Percentiles rank a stretch among this genome's conserved stretches.
phyloP scores from a whole-genome alignment of 2,797 vertebrate genomes.

The Streptopelia turtur region DNA sequence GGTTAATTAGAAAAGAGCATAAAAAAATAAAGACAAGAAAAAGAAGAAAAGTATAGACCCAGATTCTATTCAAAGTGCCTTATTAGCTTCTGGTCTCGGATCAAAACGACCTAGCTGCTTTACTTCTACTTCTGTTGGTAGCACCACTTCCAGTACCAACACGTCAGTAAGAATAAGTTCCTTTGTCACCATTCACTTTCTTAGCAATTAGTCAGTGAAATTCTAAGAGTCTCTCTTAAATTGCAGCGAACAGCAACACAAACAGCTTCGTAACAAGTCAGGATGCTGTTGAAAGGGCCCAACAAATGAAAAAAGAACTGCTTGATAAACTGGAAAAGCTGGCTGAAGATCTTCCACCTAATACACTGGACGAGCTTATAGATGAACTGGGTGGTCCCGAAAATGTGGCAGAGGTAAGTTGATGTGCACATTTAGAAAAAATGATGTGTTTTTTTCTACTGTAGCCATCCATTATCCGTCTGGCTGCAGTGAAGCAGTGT shows the following conservation, averaged over 20 bases:
- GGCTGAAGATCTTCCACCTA: slow-evolving; percentile 92
- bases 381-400: slow-evolving; percentile 97
- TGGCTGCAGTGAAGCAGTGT: background rate
- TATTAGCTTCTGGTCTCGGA: slow-evolving; percentile 96
- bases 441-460: background rate
- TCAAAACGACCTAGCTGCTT: slow-evolving; percentile 91
- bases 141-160: slow-evolving; percentile 77
- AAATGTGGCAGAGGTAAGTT: slow-evolving; percentile 93
- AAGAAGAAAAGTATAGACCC: slow-evolving; percentile 95
- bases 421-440: background rate
- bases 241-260: slow-evolving; percentile 77
- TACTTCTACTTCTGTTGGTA: slow-evolving; percentile 83
- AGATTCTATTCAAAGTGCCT: slow-evolving; percentile 99
- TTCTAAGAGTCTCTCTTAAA: background rate
- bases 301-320: slow-evolving; percentile 94
- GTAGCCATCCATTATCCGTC: background rate
- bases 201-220: background rate
- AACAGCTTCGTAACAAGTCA: slow-evolving; percentile 91
- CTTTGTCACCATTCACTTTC: background rate
- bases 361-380: slow-evolving; percentile 96
- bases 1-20: slow-evolving; percentile 97
- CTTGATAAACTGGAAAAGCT: slow-evolving; percentile 92
- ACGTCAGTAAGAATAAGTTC: slow-evolving; percentile 63
- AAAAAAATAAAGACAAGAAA: slow-evolving; percentile 93
- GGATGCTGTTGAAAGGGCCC: slow-evolving; percentile 94